Evolutionary conservation across 2,888 invertebrate species (phyloP).

Genomic region (Panzeria rudis): DNA sequence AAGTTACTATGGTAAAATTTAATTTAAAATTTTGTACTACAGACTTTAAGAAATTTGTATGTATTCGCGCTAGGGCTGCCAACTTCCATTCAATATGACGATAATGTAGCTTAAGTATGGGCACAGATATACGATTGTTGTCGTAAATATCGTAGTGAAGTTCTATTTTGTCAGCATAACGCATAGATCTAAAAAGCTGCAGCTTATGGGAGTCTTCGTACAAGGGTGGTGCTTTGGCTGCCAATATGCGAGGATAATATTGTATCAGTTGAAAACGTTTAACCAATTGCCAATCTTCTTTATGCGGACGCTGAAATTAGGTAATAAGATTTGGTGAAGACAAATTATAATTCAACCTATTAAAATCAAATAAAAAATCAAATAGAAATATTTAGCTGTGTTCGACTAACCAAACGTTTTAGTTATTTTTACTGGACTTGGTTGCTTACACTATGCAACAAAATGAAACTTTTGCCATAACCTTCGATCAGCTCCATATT

Average conservation of each 20-base stretch:
- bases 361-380: too few relatives aligned
- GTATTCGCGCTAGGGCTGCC: too few relatives aligned
- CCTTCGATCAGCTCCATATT: too few relatives aligned
- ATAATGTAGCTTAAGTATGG: constrained; percentile 80
- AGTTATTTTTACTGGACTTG: too few relatives aligned
- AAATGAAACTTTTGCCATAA: too few relatives aligned
- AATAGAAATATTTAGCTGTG: too few relatives aligned
- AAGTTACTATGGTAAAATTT: too few relatives aligned
- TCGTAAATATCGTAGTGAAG: constrained; percentile 77
- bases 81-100: constrained; percentile 79
- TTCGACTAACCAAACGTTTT: too few relatives aligned
- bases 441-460: too few relatives aligned
- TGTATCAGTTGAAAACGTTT: constrained; percentile 89
- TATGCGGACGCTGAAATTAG: constrained; percentile 82
- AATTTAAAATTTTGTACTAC: too few relatives aligned
- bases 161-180: constrained; percentile 78
- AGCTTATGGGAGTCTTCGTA: constrained; percentile 79
- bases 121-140: constrained; percentile 79
- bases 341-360: too few relatives aligned
- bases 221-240: constrained; percentile 73
- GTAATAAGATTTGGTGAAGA: background rate
- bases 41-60: too few relatives aligned
- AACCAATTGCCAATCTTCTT: constrained; percentile 87
- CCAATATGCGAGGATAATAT: constrained; percentile 77
- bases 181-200: constrained; percentile 78